Percentiles rank a stretch among this genome's conserved stretches.
These are phyloP conservation scores for Phymastichus coffea DNA, from an alignment of 1,140 invertebrate genomes.

Conservation along the genomic window DNA sequence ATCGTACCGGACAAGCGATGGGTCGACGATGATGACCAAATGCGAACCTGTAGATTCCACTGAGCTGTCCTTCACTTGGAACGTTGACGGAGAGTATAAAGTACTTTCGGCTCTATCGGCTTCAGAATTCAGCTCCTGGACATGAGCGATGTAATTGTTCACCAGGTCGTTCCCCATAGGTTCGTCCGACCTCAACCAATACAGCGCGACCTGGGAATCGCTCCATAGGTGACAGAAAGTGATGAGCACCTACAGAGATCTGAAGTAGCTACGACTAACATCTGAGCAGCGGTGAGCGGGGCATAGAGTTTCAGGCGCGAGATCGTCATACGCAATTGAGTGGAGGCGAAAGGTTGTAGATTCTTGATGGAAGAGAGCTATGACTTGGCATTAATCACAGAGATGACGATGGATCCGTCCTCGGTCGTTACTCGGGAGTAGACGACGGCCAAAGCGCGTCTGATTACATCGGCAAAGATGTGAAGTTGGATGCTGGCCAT, in stretches of 20 bases:
- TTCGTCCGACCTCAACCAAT: background rate
- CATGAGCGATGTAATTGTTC: constrained; percentile 4
- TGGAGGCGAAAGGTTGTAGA: background rate
- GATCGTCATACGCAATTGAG: background rate
- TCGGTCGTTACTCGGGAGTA: background rate
- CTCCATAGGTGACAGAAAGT: background rate
- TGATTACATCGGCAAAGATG: background rate
- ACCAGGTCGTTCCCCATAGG: background rate
- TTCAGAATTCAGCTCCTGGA: constrained; percentile 34
- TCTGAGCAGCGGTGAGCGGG: background rate
- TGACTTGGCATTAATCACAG: background rate
- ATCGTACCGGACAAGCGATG: too few relatives aligned
- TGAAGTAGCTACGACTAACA: background rate
- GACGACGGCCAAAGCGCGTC: background rate
- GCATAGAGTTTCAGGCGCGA: background rate
- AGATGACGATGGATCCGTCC: too few relatives aligned
- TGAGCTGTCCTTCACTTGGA: too few relatives aligned
- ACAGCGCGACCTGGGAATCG: background rate
- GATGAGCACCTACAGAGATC: background rate
- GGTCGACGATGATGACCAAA: too few relatives aligned
- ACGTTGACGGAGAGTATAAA: too few relatives aligned
- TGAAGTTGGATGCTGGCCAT: background rate
- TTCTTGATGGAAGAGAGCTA: background rate
- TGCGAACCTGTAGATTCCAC: too few relatives aligned
- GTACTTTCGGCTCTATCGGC: too few relatives aligned